These are phyloP conservation scores for Lithophane socia DNA, from an alignment of 2,888 invertebrate genomes.

Conservation along the genomic window DNA sequence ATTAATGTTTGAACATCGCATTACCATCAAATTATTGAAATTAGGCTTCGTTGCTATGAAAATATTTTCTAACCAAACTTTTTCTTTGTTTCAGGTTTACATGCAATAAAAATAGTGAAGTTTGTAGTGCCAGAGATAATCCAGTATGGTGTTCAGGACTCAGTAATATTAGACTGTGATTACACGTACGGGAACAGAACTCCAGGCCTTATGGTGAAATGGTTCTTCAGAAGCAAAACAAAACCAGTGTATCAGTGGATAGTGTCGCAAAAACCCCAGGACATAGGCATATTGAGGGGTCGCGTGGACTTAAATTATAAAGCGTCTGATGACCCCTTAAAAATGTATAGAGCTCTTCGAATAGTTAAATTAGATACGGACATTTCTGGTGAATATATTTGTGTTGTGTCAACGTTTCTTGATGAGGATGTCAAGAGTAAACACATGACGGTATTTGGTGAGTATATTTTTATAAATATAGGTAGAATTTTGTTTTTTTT, in stretches of 20 bases:
- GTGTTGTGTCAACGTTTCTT: conserved; percentile 93
- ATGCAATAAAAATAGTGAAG: conserved; percentile 91
- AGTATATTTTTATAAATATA: conserved; percentile 71
- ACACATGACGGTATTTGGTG: conserved; percentile 93
- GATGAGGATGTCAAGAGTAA: conserved; percentile 92
- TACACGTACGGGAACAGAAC: conserved; percentile 92
- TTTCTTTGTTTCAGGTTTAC: conserved; percentile 88
- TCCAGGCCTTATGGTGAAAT: conserved; percentile 93
- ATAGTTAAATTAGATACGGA: conserved; percentile 93
- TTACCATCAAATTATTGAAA: conserved; percentile 52
- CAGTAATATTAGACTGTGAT: conserved; percentile 94
- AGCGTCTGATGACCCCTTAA: conserved; percentile 92
- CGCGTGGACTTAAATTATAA: conserved; percentile 92
- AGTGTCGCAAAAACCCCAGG: conserved; percentile 92
- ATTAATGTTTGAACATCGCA: conserved; percentile 50
- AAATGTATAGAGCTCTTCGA: conserved; percentile 93
- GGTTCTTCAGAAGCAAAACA: conserved; percentile 93
- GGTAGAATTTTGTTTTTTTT: neutral
- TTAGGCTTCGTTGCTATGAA: conserved; percentile 27
- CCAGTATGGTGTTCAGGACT: conserved; percentile 91
- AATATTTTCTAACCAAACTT: conserved; percentile 39
- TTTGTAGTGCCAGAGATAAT: conserved; percentile 91
- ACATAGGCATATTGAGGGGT: conserved; percentile 89
- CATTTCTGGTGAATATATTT: conserved; percentile 93
- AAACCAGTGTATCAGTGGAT: conserved; percentile 95